These are phyloP conservation scores for Pangasius mekongensis DNA, from an alignment of 2,797 vertebrate genomes.

Conservation along the genomic window DNA sequence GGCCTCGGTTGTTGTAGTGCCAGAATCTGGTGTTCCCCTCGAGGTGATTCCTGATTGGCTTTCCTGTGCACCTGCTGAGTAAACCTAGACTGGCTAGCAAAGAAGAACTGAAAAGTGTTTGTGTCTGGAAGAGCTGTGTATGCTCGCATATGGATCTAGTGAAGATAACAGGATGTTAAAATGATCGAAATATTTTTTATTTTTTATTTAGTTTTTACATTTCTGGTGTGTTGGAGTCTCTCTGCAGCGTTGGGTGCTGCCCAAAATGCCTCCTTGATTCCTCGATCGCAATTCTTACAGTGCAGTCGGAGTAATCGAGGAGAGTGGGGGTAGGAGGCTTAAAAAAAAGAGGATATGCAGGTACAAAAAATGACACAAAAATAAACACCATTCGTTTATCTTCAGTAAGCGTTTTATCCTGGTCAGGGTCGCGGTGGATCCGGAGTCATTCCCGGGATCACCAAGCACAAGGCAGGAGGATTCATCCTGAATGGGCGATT, in stretches of 20 bases:
- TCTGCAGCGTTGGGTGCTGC: neutral
- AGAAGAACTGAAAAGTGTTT: neutral
- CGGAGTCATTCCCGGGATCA: neutral
- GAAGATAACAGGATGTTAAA: neutral
- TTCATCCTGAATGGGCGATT: neutral
- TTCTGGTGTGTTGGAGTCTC: neutral
- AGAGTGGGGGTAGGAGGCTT: neutral
- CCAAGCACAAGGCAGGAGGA: neutral
- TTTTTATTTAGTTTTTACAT: neutral
- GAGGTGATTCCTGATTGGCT: neutral
- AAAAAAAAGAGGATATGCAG: neutral
- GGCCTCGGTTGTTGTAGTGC: neutral
- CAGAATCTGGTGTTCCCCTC: neutral
- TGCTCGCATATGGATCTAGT: neutral
- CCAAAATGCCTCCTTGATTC: neutral
- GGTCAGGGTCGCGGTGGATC: neutral
- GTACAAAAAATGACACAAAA: neutral
- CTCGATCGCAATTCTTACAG: neutral
- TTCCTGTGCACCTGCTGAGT: conserved; percentile 1
- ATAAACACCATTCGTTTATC: neutral
- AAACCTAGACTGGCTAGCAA: neutral
- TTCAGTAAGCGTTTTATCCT: neutral
- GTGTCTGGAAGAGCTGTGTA: neutral
- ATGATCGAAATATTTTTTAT: neutral
- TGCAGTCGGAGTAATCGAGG: neutral